Percentiles rank a stretch among this genome's conserved stretches.
Conservation (phyloP, 2,113 vertebrate species). For the Empidonax traillii region DNA sequence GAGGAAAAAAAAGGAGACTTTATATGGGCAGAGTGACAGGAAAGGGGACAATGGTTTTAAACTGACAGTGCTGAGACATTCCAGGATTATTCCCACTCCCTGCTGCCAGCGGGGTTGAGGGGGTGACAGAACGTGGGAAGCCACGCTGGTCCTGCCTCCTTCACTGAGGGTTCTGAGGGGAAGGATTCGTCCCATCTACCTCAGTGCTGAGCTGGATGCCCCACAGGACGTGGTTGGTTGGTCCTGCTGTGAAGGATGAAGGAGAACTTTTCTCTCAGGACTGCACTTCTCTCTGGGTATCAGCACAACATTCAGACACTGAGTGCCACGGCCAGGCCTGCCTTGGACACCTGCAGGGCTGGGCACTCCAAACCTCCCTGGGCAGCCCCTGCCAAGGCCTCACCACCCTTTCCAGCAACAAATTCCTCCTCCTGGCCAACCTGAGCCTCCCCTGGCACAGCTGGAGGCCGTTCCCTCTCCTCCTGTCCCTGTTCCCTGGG, state of each 20-base stretch:
- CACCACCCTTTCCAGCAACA: neutral
- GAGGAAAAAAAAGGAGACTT: neutral
- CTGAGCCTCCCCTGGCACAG: neutral
- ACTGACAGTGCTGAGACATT: neutral
- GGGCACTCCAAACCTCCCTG: neutral
- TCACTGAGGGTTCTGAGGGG: neutral
- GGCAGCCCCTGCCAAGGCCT: neutral
- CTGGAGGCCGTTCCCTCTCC: neutral
- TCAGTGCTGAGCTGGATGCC: neutral
- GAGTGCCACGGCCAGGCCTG: neutral
- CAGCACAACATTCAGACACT: neutral
- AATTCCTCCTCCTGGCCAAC: accelerated
- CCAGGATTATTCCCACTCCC: neutral
- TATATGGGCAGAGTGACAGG: neutral
- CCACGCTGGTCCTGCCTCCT: neutral
- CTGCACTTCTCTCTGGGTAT: neutral
- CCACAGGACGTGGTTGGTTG: neutral
- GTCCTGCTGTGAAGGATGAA: neutral
- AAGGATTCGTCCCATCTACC: too few species aligned
- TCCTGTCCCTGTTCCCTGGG: neutral
- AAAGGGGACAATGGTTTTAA: neutral
- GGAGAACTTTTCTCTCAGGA: neutral
- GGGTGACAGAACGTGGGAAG: neutral
- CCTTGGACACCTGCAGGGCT: neutral
- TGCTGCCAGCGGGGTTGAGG: accelerated